phyloP scores from a whole-genome alignment of 2,797 vertebrate genomes.

The Hypotaenidia philippensis region DNA sequence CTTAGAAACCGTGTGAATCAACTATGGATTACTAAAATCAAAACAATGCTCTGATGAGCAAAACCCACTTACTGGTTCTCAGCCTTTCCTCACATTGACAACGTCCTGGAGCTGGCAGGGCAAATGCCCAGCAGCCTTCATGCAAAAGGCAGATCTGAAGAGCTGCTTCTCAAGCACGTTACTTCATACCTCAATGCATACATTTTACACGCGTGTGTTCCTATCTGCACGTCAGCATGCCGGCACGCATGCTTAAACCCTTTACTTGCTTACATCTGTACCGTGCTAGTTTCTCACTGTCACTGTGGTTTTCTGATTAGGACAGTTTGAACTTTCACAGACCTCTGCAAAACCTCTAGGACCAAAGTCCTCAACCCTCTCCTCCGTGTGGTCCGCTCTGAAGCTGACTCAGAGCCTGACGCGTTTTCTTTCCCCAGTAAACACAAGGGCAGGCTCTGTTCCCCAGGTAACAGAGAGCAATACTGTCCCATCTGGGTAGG shows the following conservation, averaged over 20 bases:
- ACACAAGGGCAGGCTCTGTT: not conserved
- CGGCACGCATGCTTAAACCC: not conserved
- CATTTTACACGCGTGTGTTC: not conserved
- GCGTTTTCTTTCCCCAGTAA: not conserved
- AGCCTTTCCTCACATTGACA: not conserved
- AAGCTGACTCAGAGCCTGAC: not conserved
- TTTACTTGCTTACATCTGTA: not conserved
- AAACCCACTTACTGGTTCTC: not conserved
- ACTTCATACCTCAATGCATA: not conserved
- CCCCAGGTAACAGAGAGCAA: not conserved
- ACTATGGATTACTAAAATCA: not conserved
- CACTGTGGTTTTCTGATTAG: not conserved
- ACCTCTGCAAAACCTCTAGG: not conserved
- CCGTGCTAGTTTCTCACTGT: not conserved
- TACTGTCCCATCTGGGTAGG: not conserved
- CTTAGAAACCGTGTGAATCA: not conserved
- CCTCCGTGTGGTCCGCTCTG: not conserved
- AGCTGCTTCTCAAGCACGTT: not conserved
- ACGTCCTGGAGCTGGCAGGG: not conserved
- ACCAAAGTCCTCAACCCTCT: not conserved
- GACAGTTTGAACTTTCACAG: not conserved
- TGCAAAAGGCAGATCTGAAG: not conserved
- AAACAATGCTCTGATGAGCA: not conserved
- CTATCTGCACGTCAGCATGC: rapidly evolving
- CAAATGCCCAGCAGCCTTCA: not conserved